Base-by-base conservation (phyloP, 2,113 vertebrate species). In the Tetraodon nigroviridis region DNA sequence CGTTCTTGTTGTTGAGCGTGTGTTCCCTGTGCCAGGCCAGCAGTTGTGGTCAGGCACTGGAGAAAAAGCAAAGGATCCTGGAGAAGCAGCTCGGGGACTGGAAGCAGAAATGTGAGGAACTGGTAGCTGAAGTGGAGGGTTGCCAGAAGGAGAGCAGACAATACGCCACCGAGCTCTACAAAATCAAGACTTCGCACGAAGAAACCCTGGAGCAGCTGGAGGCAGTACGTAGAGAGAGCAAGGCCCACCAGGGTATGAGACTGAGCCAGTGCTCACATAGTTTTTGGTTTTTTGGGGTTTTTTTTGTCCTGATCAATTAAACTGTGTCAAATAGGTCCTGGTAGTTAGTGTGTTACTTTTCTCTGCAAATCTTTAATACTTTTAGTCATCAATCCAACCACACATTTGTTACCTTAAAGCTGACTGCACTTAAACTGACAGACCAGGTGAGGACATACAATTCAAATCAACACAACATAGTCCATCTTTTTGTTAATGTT, bases 41-140 rank as follows among this genome's bases (percentile, higher is more conserved):
- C 47, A 55, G 81, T 69, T 64, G 88, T 45, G 54, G 84, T 53
- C 87, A 88, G 40, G 62, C 85, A 12, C 81, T 92, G 69, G 91
- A 92, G 27, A 92, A 92, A 82, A 92, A 90, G 83, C 91, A 92
- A 68, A 82, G 86, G 13, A 55, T 91, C 61, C 73, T 92, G 76
- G 90, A 92, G 71, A 92, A 91, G 80, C 90, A 92, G 79, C 86
- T 90, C 11, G 81, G 72, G 0, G 91, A 92, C 79, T 91, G 90
- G 89, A 86, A 62, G 68, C 88, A 89, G 77, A 91, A 90, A 77
- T 88, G 88, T 7, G 91, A 92, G 68, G 90, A 92, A 58, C 83
- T 92, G 74, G 72, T 90, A 69, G 49, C 49, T 0, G 90, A 92
- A 75, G 84, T 92, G 73, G 91, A 92, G 71, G 65, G 76, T 45